phyloP scores from a whole-genome alignment of 2,113 vertebrate species.

The Zootoca vivipara region DNA sequence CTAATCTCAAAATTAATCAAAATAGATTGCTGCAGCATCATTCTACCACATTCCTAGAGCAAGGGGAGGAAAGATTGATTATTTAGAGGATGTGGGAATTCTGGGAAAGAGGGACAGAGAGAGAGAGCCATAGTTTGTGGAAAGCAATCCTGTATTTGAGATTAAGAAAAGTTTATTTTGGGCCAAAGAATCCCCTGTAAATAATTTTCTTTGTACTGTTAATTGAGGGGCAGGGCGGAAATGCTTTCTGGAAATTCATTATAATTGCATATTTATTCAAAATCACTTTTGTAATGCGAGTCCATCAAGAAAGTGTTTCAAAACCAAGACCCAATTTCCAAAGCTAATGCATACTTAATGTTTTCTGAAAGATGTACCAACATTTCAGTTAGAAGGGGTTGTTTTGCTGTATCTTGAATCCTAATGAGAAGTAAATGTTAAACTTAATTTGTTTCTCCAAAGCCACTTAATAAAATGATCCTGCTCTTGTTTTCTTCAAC shows the following conservation, averaged over 20 bases:
- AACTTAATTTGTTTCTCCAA: background rate
- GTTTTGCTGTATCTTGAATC: background rate
- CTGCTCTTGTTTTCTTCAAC: background rate
- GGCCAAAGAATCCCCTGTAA: background rate
- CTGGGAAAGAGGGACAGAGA: background rate
- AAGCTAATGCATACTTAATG: rapidly evolving
- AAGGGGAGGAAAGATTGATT: slow-evolving; percentile 24
- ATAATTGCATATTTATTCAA: background rate
- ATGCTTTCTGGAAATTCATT: rapidly evolving
- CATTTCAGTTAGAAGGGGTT: background rate
- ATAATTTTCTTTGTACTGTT: no score
- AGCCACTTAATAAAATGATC: slow-evolving; percentile 6
- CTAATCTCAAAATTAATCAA: background rate
- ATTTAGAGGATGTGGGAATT: background rate
- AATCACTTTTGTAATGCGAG: background rate
- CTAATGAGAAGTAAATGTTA: background rate
- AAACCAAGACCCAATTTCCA: slow-evolving; percentile 11
- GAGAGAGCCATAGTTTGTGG: background rate
- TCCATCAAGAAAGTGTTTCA: background rate
- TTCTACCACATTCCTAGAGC: background rate
- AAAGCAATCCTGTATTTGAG: background rate
- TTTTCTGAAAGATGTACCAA: background rate
- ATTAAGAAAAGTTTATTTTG: slow-evolving; percentile 6
- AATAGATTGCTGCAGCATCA: background rate
- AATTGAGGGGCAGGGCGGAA: background rate